These are phyloP conservation scores for Amblyteles armatorius DNA, from an alignment of 2,888 invertebrate species.

Conservation along the genomic window DNA sequence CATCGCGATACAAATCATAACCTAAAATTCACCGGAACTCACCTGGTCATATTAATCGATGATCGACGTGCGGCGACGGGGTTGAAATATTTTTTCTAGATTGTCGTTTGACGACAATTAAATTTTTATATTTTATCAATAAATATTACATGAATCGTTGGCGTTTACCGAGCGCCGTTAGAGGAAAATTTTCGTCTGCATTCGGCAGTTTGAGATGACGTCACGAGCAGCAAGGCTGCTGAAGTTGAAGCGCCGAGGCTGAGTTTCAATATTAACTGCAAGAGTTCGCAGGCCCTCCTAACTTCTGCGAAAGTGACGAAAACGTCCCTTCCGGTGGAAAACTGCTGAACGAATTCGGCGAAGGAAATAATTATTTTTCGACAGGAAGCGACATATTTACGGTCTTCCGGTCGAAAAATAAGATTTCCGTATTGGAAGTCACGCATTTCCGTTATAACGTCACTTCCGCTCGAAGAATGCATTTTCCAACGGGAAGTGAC, in stretches of 20 bases:
- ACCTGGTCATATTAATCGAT: slow-evolving; percentile 69
- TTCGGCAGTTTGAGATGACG: slow-evolving; percentile 63
- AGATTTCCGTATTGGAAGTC: too few species aligned
- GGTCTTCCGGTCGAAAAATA: too few species aligned
- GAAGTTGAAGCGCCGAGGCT: not conserved
- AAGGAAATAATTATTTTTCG: too few species aligned
- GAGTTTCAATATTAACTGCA: too few species aligned
- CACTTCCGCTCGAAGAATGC: too few species aligned
- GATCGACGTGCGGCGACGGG: slow-evolving; percentile 39
- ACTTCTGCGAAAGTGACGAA: too few species aligned
- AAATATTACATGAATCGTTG: slow-evolving; percentile 60
- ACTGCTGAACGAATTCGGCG: too few species aligned
- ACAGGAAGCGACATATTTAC: too few species aligned
- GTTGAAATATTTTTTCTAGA: slow-evolving; percentile 5
- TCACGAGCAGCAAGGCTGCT: slow-evolving; percentile 54
- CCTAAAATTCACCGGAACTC: slow-evolving; percentile 59
- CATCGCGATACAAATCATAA: slow-evolving; percentile 40
- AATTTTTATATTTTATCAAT: slow-evolving; percentile 14
- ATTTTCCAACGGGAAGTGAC: too few species aligned
- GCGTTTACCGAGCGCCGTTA: slow-evolving; percentile 61
- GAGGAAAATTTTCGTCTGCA: slow-evolving; percentile 67
- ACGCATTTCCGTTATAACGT: too few species aligned
- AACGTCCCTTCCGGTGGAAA: too few species aligned
- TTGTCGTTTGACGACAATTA: slow-evolving; percentile 18
- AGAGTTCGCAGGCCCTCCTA: too few species aligned